Conservation (phyloP, 2,113 vertebrate genomes). For the Mesitornis unicolor region DNA sequence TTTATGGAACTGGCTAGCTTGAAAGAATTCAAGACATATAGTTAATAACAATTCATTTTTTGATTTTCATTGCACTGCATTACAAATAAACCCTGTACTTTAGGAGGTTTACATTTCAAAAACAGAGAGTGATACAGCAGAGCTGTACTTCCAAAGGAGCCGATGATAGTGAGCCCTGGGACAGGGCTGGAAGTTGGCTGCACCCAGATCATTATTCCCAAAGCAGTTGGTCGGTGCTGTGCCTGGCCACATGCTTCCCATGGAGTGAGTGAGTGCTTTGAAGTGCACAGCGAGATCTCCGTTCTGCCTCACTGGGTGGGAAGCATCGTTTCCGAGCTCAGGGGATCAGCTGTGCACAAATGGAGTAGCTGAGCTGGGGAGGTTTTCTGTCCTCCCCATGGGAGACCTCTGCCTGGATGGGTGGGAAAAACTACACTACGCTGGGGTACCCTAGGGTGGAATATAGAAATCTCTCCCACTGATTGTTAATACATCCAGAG, state of each 20-base stretch:
- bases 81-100: background rate
- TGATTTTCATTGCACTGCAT: background rate
- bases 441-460: background rate
- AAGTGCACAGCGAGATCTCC: background rate
- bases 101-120: constrained; percentile 26
- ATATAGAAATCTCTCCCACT: background rate
- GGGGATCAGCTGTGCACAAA: background rate
- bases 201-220: background rate
- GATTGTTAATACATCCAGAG: background rate
- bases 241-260: background rate
- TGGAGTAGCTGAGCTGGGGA: background rate
- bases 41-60: constrained; percentile 19
- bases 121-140: background rate
- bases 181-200: background rate
- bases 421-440: background rate
- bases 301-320: background rate
- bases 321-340: background rate
- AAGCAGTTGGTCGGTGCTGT: background rate
- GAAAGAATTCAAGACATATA: background rate
- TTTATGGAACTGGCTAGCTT: background rate
- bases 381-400: background rate
- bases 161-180: background rate
- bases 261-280: background rate
- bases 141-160: background rate
- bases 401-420: background rate